Evolutionary conservation across 2,797 vertebrate genomes (phyloP), one percentile per base, ranked within the genome.

Genomic region (Enteromius fasciolatus): DNA sequence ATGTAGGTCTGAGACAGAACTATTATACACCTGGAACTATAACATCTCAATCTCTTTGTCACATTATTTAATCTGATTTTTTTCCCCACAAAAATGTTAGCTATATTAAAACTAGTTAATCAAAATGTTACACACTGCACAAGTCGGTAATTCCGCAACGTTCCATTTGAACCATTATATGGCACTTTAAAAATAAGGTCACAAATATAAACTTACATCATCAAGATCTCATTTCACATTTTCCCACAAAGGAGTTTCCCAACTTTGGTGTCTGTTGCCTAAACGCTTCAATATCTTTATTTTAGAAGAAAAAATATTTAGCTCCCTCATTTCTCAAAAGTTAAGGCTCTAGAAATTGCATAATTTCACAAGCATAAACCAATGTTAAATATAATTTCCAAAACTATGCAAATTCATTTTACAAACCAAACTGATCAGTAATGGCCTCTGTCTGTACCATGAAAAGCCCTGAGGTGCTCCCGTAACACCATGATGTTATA

Each of bases 331-430:
- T 78, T 54, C n/a, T 64, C 52, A 54, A 81, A 78, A 87, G 17
- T 78, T 90, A 92, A 93, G 91, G 90, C 88, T 74, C 39, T 46
- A 67, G 81, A 83, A 68, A 85, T 86, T 91, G 90, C 88, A 91
- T 89, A 91, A 90, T 81, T 77, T 44, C 63, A 48, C 64, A 78
- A 72, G 61, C 81, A 61, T 59, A 41, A 41, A 80, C 25, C 72
- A 54, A 77, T 36, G 1, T 84, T 61, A 6, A 72, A 39, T 5
- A 54, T 33, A 0, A n/a, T 70, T 66, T 72, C 17, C 31, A 28
- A 28, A 52, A 64, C 28, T 4, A 57, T 57, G 50, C 33, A n/a
- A 72, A 59, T 61, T 23, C 25, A 25, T 59, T 63, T 61, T 15
- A 61, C 28, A 69, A 11, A 50, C 8, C 52, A 50, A 61, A 39